Conservation (phyloP, 2,113 vertebrate species). For the Syrmaticus mikado region DNA sequence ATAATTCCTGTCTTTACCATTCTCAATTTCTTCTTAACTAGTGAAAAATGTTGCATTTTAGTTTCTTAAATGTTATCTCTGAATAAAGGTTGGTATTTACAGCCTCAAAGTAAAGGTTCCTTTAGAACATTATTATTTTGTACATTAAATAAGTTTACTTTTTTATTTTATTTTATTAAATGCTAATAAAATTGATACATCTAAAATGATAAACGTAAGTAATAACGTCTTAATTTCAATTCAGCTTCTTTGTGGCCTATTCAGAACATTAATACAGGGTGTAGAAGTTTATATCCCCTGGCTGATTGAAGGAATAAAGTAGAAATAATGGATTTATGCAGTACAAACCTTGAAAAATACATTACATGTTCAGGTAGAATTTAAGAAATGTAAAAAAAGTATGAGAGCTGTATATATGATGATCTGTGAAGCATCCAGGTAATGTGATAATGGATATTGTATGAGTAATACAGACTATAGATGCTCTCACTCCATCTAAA, state of each 20-base stretch:
- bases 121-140: background rate
- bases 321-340: slow-evolving; percentile 60
- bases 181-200: background rate
- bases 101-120: background rate
- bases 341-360: slow-evolving; percentile 41
- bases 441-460: background rate
- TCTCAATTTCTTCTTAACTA: slow-evolving; percentile 46
- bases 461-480: background rate
- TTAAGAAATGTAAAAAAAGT: background rate
- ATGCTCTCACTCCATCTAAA: background rate
- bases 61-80: slow-evolving; percentile 9
- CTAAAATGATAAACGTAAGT: slow-evolving; percentile 12
- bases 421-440: background rate
- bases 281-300: slow-evolving; percentile 34
- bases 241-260: slow-evolving; percentile 34
- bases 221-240: slow-evolving; percentile 29
- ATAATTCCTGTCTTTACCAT: slow-evolving; percentile 39
- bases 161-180: background rate
- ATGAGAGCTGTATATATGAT: background rate
- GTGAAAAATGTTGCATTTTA: slow-evolving; percentile 47
- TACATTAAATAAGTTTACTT: background rate
- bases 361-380: slow-evolving; percentile 44
- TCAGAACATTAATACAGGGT: slow-evolving; percentile 31
- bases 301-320: slow-evolving; percentile 20
- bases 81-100: slow-evolving; percentile 45